Base-by-base conservation (phyloP, 1,140 invertebrate species). In the Tetranychus urticae region DNA sequence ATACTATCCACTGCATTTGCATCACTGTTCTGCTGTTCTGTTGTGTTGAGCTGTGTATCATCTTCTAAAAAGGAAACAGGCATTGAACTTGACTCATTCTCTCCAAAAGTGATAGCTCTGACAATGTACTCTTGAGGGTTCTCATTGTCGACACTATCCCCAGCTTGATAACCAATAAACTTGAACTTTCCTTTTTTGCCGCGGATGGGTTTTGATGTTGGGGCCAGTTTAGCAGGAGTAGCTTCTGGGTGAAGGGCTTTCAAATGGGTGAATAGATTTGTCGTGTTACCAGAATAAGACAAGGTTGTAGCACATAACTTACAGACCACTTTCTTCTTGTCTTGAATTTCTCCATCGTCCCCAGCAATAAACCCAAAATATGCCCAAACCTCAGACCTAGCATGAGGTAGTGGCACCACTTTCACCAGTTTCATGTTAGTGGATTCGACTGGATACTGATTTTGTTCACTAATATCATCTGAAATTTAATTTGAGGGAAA, bases 211-310 rank as follows among this genome's bases (percentile, higher is more conserved):
- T 39, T n/a, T 57, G 58, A 57, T n/a, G 61, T 62, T 3, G 61
- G 61, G 6, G 55, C 55, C 42, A 62, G 10, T 57, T 62, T 62
- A 23, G 42, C n/a, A 5, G 61, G 57, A 23, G 64, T 61, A 13
- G 54, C 55, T 45, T 65, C 64, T 31, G 61, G 63, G 59, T 65
- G 64, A 58, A 65, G 64, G 1, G 64, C 58, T 54, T 34, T 62
- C 63, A 47, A 71, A 74, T 64, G 65, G 65, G 62, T 61, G 48
- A 61, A 65, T 6, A 65, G 55, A 58, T 65, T 65, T 3, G 64
- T 64, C 14, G 64, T 65, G 42, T 65, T 65, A 33, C 64, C 64
- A 5, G 64, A 65, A 60, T 65, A 65, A 23, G 59, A 37, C 23
- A 65, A 56, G 46, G 62, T 59, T 33, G 62, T 58, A 8, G 62